Percentiles rank a stretch among this genome's conserved stretches.
Evolutionary conservation across 2,888 invertebrate genomes (phyloP).

Genomic region (Drosophila meridiana): DNA sequence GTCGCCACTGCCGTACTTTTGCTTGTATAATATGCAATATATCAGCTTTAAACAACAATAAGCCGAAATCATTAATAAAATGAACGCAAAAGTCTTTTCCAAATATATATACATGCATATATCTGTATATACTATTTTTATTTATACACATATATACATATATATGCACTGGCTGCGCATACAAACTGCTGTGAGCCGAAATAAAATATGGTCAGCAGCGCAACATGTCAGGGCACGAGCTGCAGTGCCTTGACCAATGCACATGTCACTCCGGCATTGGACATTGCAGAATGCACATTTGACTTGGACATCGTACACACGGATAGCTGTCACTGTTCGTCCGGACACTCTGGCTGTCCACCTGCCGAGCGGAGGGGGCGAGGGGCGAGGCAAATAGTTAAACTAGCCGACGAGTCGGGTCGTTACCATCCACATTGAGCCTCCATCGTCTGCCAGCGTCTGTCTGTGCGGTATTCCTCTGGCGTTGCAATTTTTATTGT

Average conservation of each 20-base stretch:
- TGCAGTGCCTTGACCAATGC: constrained; percentile 31
- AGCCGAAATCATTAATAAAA: constrained; percentile 38
- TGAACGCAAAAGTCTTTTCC: constrained; percentile 3
- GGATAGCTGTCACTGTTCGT: constrained; percentile 38
- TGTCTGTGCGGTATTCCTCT: constrained; percentile 17
- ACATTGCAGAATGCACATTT: constrained; percentile 41
- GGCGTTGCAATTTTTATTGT: constrained; percentile 46
- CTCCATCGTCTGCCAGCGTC: constrained; percentile 1
- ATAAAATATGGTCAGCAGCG: constrained; percentile 47
- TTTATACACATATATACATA: neutral
- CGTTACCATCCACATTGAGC: constrained; percentile 33
- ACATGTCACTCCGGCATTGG: constrained; percentile 40
- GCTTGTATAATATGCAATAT: constrained; percentile 9
- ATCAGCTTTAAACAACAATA: constrained; percentile 17
- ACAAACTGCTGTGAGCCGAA: constrained; percentile 27
- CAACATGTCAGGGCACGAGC: constrained; percentile 32
- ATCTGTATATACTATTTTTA: neutral
- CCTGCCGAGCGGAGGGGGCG: neutral
- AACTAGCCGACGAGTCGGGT: constrained; percentile 29
- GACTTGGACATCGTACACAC: constrained; percentile 43
- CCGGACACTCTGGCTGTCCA: constrained; percentile 1
- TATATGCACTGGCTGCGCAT: neutral
- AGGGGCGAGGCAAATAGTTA: constrained; percentile 16
- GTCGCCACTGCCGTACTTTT: neutral
- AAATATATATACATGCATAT: neutral